These are phyloP conservation scores for Oncorhynchus clarkii DNA, from an alignment of 2,113 vertebrate species.

Conservation along the genomic window DNA sequence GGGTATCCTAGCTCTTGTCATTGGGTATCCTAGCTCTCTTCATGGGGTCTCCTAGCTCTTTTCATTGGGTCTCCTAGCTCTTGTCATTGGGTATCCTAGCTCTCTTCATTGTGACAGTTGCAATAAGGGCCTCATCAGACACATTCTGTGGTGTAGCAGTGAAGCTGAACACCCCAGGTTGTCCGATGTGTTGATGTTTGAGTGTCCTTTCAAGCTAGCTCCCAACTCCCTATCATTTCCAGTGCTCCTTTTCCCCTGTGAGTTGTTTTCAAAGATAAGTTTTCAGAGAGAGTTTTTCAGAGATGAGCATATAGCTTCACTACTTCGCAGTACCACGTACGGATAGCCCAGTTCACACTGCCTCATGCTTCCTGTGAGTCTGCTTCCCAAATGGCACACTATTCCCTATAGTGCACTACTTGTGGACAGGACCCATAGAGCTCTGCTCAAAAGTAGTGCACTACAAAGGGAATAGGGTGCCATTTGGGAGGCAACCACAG, in stretches of 20 bases:
- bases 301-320: conserved; percentile 44
- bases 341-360: conserved; percentile 21
- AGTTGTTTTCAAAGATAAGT: conserved; percentile 2
- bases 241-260: conserved; percentile 27
- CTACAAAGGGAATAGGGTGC: no score
- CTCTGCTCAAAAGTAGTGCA: no score
- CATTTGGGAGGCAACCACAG: conserved; percentile 37
- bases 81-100: neutral
- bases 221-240: conserved; percentile 43
- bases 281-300: neutral
- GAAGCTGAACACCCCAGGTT: neutral
- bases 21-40: neutral
- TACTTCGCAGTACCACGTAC: conserved; percentile 35
- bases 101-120: neutral
- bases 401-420: neutral
- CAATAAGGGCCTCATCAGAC: neutral
- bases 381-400: neutral
- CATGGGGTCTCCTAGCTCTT: no score
- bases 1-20: neutral
- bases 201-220: conserved; percentile 42
- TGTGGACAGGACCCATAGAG: neutral
- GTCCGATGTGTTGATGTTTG: conserved; percentile 1
- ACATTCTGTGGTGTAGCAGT: neutral
- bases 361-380: conserved; percentile 45
- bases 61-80: no score